These are phyloP conservation scores for Hiodon tergisus DNA, from an alignment of 2,113 vertebrate species.

Conservation along the genomic window DNA sequence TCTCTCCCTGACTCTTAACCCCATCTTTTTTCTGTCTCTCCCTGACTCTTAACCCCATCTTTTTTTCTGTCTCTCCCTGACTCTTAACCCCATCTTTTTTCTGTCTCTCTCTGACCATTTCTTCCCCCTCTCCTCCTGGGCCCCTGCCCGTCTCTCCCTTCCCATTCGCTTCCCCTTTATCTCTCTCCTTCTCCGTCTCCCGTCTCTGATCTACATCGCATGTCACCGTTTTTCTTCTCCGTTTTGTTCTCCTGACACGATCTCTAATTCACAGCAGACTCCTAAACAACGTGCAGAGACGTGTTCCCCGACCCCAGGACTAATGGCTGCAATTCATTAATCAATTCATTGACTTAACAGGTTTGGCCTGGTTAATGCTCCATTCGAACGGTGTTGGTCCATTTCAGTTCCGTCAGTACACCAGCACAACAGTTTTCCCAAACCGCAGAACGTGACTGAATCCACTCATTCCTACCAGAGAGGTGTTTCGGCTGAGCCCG, in stretches of 20 bases:
- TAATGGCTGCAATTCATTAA: neutral
- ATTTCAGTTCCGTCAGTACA: too few relatives aligned
- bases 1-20: neutral
- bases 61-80: too few relatives aligned
- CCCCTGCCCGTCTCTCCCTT: neutral
- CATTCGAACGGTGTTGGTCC: neutral
- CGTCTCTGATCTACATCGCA: neutral
- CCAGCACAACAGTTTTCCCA: neutral
- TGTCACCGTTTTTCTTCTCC: neutral
- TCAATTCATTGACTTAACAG: neutral
- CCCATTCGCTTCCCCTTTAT: neutral
- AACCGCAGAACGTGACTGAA: constrained; percentile 9
- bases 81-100: too few relatives aligned
- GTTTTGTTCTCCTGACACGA: neutral
- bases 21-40: too few relatives aligned
- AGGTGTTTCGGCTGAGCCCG: constrained; percentile 25
- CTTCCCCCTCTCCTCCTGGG: neutral
- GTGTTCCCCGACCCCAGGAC: neutral
- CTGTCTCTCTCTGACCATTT: too few relatives aligned
- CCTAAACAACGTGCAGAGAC: neutral
- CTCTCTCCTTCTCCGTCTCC: neutral
- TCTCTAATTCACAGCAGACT: neutral
- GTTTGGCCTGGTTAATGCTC: neutral
- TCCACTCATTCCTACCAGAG: constrained; percentile 41
- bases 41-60: too few relatives aligned